Percentiles rank a stretch among this genome's conserved stretches.
phyloP scores from a whole-genome alignment of 2,888 invertebrate species.

The Mongoloraphidia duomilia region DNA sequence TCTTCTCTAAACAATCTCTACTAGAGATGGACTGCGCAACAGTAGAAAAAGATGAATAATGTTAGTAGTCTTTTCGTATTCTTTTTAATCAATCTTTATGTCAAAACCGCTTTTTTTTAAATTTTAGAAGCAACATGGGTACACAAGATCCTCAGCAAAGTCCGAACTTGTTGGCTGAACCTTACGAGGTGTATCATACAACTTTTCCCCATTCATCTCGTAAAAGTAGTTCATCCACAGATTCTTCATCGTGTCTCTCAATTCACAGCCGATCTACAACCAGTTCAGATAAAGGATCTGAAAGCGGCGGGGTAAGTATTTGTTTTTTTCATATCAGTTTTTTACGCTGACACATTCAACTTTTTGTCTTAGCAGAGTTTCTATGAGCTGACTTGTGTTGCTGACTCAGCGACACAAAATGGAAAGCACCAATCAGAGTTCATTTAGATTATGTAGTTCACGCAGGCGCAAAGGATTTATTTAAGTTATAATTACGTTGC shows the following conservation, averaged over 20 bases:
- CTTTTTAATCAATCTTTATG: no score
- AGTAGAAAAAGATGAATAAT: no score
- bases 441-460: not conserved
- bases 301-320: conserved; percentile 26
- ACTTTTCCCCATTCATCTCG: conserved; percentile 34
- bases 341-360: not conserved
- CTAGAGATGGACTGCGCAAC: no score
- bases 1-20: no score
- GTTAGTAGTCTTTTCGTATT: no score
- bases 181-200: conserved; percentile 29
- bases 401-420: no score
- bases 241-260: conserved; percentile 40
- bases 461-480: not conserved
- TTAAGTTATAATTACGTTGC: not conserved
- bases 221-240: conserved; percentile 45
- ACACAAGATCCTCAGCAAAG: conserved; percentile 28
- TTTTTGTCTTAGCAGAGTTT: not conserved
- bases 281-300: conserved; percentile 34
- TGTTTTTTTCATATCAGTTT: not conserved
- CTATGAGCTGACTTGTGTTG: no score
- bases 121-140: conserved; percentile 28
- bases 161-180: conserved; percentile 27
- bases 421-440: not conserved
- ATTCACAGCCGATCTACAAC: conserved; percentile 40
- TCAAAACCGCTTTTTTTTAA: no score